Conservation (phyloP, 2,113 vertebrate genomes). For the Turnix velox region DNA sequence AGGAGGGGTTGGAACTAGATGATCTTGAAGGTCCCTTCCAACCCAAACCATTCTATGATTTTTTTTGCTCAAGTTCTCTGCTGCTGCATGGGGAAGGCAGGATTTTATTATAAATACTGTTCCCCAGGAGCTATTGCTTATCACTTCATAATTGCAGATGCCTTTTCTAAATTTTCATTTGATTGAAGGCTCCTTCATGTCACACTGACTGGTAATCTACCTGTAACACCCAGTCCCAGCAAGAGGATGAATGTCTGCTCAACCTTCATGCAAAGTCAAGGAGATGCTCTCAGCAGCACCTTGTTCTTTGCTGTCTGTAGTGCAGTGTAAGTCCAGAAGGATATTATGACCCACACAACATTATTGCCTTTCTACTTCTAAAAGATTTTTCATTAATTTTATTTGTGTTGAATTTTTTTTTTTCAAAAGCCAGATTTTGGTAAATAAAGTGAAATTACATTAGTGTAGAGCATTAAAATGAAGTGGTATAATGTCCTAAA, state of each 20-base stretch:
- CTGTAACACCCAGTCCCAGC: no score
- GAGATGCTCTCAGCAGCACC: not conserved
- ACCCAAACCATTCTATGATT: no score
- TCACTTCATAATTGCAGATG: not conserved
- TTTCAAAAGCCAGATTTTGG: not conserved
- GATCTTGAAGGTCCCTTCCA: no score
- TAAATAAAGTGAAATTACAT: not conserved
- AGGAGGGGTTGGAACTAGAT: no score
- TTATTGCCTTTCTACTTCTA: not conserved
- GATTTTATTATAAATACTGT: not conserved
- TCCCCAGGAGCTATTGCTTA: not conserved
- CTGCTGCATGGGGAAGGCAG: not conserved
- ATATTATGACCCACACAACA: not conserved
- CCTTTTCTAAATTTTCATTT: not conserved
- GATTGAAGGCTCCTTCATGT: not conserved
- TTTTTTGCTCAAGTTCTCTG: not conserved
- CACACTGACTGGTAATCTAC: not conserved
- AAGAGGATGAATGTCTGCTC: not conserved
- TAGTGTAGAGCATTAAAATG: not conserved
- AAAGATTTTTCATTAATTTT: not conserved
- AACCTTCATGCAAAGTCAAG: not conserved
- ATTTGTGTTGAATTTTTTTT: not conserved
- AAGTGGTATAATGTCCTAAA: slow-evolving; percentile 31
- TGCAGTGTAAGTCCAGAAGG: not conserved
- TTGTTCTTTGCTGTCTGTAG: not conserved